Evolutionary conservation across 2,113 vertebrate species (phyloP), one percentile per base, ranked within the genome.

Genomic region (Melanerpes aurifrons): DNA sequence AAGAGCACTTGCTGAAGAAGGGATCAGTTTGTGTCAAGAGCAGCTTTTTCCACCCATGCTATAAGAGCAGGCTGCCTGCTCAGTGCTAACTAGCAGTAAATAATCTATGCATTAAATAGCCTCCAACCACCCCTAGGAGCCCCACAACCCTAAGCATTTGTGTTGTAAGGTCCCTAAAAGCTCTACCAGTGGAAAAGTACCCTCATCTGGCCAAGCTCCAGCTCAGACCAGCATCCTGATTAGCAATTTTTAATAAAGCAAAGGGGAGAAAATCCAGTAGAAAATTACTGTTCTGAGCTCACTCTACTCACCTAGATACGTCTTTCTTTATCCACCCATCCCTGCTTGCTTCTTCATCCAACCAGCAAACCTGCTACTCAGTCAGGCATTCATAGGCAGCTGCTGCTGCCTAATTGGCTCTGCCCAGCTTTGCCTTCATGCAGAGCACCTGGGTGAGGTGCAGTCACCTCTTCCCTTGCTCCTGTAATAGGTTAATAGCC

Each of bases 11-110:
- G 24, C 50, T 50, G 64, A 48, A 66, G 63, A 59, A 64, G 19
- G 0, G 1, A 26, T 19, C 11, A 20, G 43, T 24, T 17, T 25
- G 8, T 16, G 21, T 26, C 17, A 0, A 86, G 15, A 76, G 7
- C 25, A 76, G 48, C 26, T 72, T 86, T 59, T 37, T 50, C 71
- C 18, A 19, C 15, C 37, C 11, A 6, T 6, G 2, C 9, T 17
- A 47, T 5, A 73, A 45, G 29, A 72, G 86, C 37, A 35, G 28
- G 37, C 47, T 71, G 15, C 57, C 47, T 21, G 32, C 54, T 57
- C 54, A 61, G 21, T 10, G 61, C n/a, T 16, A 56, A 56, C 29
- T 17, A 47, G 37, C 21, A 82, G 17, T 17, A 59, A 35, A 12
- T 10, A 43, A 11, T 25, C 45, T 25, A 48, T 17, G 45, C 9